Evolutionary conservation across 2,797 vertebrate species (phyloP).

Genomic region (Hydrophis major): DNA sequence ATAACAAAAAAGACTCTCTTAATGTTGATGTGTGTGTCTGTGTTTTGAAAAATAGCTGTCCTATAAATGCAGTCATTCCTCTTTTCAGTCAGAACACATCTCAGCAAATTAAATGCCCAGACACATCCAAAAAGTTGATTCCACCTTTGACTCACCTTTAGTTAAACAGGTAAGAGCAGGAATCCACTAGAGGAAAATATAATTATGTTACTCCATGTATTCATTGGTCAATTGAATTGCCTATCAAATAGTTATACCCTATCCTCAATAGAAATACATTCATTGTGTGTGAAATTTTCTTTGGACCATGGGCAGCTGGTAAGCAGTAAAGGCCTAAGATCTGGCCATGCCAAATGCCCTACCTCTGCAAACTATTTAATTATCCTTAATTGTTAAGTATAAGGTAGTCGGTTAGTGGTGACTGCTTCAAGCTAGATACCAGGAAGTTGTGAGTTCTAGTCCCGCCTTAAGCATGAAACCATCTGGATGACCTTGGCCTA

Average conservation of each 20-base stretch:
- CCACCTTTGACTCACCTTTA: background rate
- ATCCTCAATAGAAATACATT: background rate
- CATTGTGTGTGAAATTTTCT: background rate
- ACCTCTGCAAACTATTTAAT: background rate
- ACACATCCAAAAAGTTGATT: background rate
- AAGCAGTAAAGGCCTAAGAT: background rate
- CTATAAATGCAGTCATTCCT: background rate
- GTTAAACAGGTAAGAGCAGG: background rate
- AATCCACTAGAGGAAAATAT: background rate
- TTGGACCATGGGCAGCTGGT: background rate
- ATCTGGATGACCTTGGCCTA: background rate
- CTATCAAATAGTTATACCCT: background rate
- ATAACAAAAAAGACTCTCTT: background rate
- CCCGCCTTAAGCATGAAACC: background rate
- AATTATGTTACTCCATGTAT: background rate
- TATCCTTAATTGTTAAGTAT: background rate
- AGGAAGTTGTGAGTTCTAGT: background rate
- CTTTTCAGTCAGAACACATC: background rate
- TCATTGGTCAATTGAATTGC: background rate
- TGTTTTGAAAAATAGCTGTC: background rate
- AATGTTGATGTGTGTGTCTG: background rate
- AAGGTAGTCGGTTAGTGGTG: background rate
- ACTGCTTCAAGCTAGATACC: background rate
- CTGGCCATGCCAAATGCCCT: background rate
- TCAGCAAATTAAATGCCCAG: background rate